A percentile compares a stretch with the other conserved stretches of the same genome.
Evolutionary conservation across 2,888 invertebrate species (phyloP).

Genomic region (Arge pagana): DNA sequence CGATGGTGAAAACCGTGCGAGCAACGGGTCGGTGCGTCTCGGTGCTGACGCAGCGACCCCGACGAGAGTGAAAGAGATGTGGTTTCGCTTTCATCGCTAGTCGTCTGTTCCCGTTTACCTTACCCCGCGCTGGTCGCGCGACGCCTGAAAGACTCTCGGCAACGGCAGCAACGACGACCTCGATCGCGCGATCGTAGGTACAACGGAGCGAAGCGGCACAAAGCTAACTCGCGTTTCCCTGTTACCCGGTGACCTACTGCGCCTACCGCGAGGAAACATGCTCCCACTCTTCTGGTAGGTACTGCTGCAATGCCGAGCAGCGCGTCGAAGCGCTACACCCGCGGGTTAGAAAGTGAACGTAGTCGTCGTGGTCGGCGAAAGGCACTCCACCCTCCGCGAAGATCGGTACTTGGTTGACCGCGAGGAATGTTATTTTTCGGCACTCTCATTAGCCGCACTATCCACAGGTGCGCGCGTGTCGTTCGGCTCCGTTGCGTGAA

Average conservation of each 20-base stretch:
- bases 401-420: not conserved
- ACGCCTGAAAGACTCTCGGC: not conserved
- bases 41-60: too few relatives aligned
- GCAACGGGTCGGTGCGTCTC: too few relatives aligned
- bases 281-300: not conserved
- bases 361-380: conserved; percentile 1
- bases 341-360: conserved; percentile 25
- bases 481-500: too few relatives aligned
- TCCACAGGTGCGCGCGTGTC: too few relatives aligned
- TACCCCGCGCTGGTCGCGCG: conserved; percentile 22
- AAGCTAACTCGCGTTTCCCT: conserved; percentile 29
- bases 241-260: conserved; percentile 37
- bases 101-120: conserved; percentile 30
- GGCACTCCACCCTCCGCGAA: not conserved
- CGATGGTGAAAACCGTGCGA: too few relatives aligned
- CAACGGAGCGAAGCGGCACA: too few relatives aligned
- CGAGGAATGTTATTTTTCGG: conserved; percentile 1
- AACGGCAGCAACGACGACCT: not conserved
- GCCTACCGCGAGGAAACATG: not conserved
- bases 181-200: too few relatives aligned
- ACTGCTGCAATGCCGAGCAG: too few relatives aligned
- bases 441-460: not conserved
- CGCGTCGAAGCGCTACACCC: conserved; percentile 6
- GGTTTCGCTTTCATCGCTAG: conserved; percentile 44
- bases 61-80: conserved; percentile 45